Base-by-base conservation (phyloP, 2,797 vertebrate species). In the Peromyscus nudipes region DNA sequence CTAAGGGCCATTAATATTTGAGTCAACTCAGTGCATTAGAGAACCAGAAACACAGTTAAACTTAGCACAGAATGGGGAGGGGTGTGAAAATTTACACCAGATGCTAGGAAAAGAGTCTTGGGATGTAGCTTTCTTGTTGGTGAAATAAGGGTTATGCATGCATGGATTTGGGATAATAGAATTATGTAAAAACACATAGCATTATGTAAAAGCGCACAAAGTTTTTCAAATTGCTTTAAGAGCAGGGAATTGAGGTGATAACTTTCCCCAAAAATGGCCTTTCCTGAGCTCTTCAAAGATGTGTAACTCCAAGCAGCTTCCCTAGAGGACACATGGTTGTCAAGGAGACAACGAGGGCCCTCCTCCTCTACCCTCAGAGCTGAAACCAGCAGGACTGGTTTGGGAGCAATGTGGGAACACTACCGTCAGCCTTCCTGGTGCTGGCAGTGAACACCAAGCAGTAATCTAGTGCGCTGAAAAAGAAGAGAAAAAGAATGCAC, bases 311-410 rank as follows among this genome's bases (percentile, higher is more conserved):
- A 21, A 97, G 97, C 97, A 71, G 95, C 94, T 93, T 98, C 98
- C 98, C 80, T 94, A 10, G 87, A 98, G 98, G 98, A 97, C 98
- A 94, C 76, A 67, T 16, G 27, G 98, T 98, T 98, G 98, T 95
- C 98, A 98, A 98, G 98, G 99, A 98, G 98, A 98, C 98, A 97
- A n/a, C 92, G 95, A 97, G 94, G 97, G 98, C 96, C 98, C 96
- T 98, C 98, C 97, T 98, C 88, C 85, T 97, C 98, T 97, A 96
- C 92, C 97, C 97, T 49, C 89, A 37, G 95, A 98, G 96, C 73
- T 57, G 96, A 86, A 97, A 97, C 97, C 95, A 60, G 94, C 91
- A 91, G 31, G 10, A 95, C 90, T 95, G 95, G 95, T 84, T 88
- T 89, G 96, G 97, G 96, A 93, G 93, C 85, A 76, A 97, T 85